phyloP scores from a whole-genome alignment of 1,140 invertebrate species.

The Carcinoscorpius rotundicauda region DNA sequence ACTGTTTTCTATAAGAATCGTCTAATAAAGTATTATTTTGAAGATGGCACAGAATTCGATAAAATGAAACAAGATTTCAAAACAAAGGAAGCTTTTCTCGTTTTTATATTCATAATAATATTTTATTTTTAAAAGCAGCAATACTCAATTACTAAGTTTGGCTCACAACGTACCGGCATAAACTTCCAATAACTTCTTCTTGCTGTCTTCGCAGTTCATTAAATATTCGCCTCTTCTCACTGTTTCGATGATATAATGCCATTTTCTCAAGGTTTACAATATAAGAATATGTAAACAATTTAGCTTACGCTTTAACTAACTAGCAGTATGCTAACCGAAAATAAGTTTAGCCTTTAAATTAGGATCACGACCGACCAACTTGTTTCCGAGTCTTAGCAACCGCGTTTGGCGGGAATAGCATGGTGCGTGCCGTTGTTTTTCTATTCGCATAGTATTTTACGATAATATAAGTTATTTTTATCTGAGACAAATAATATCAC shows the following conservation, averaged over 20 bases:
- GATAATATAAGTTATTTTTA: too few relatives aligned
- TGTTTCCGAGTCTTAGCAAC: slow-evolving; percentile 12
- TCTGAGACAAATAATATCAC: too few relatives aligned
- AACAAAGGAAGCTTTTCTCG: too few relatives aligned
- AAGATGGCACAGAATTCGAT: too few relatives aligned
- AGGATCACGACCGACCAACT: slow-evolving; percentile 10
- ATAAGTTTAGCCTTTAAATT: neutral
- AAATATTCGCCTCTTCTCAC: slow-evolving; percentile 29
- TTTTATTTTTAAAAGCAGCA: too few relatives aligned
- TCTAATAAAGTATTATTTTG: too few relatives aligned
- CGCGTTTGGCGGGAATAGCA: slow-evolving; percentile 18
- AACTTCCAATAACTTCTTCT: slow-evolving; percentile 32
- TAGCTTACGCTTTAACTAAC: slow-evolving; percentile 1
- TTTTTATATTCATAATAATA: too few relatives aligned
- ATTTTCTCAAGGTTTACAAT: slow-evolving; percentile 20
- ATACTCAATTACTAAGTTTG: too few relatives aligned
- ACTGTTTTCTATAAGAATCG: too few relatives aligned
- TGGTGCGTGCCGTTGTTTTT: neutral
- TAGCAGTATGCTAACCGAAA: neutral
- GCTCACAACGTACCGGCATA: slow-evolving; percentile 29
- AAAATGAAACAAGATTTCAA: too few relatives aligned
- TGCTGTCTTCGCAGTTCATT: slow-evolving; percentile 33
- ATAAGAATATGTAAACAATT: neutral
- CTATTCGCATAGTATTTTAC: slow-evolving; percentile 3
- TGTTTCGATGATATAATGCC: slow-evolving; percentile 29